phyloP scores from a whole-genome alignment of 2,888 invertebrate species.

The Andrena hattorfiana region DNA sequence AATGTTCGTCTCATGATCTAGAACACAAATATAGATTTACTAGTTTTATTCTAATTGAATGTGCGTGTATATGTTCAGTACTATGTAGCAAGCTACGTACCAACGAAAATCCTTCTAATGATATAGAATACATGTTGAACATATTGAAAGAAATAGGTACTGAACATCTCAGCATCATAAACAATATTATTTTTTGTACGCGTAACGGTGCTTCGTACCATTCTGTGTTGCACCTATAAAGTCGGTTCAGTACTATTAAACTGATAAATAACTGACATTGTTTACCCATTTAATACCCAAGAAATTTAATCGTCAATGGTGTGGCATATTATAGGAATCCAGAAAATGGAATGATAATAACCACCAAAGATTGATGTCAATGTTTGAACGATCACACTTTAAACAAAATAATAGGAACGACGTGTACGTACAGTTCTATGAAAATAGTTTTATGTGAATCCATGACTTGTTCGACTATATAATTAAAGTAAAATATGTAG shows the following conservation, averaged over 20 bases:
- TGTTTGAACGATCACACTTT: neutral
- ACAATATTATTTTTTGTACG: constrained; percentile 19
- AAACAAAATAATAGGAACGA: too few species aligned
- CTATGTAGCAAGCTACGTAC: neutral
- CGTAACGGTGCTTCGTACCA: constrained; percentile 12
- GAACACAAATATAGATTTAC: neutral
- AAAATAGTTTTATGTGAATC: neutral
- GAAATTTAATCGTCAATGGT: too few species aligned
- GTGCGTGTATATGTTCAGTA: neutral
- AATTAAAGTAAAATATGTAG: neutral
- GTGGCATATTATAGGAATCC: too few species aligned
- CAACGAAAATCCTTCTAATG: neutral
- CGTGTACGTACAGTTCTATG: neutral
- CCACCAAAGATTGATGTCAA: too few species aligned
- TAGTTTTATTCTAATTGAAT: neutral
- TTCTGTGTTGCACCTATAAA: neutral
- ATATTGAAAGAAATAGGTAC: neutral
- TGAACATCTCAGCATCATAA: constrained; percentile 18
- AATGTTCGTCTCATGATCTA: neutral
- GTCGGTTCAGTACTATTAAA: neutral
- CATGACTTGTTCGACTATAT: neutral
- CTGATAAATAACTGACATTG: neutral
- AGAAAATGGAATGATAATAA: too few species aligned
- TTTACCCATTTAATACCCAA: too few species aligned
- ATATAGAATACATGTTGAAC: neutral